Base-by-base conservation (phyloP, 2,797 vertebrate genomes). In the Pipistrellus kuhlii region DNA sequence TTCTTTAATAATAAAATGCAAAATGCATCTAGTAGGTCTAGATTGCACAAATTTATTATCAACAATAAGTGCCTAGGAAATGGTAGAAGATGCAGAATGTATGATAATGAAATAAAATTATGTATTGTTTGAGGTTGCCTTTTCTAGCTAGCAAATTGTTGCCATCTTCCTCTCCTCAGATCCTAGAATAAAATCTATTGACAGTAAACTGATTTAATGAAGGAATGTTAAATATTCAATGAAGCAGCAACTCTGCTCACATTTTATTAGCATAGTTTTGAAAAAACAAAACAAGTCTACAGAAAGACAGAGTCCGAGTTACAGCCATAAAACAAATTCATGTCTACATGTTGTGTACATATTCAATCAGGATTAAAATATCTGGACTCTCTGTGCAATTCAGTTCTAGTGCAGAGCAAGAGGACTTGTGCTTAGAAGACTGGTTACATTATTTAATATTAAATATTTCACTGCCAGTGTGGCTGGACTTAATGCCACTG, bases 111-210 rank as follows among this genome's bases (percentile, higher is more conserved):
- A 62, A 53, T 72, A 1, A 59, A 94, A 84, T 88, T 57, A 80
- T 23, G 75, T 78, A 48, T 83, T 85, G 13, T 91, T 77, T 57
- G 57, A 91, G 8, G 18, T 23, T 82, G 46, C 10, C 27, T 89
- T 93, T 92, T 81, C 17, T 76, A 17, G 53, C 93, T 88, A 85
- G 68, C 38, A 88, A 35, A 66, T 84, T 84, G 25, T 59, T 90
- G 3, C 20, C n/a, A 51, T 85, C 72, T 55, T 46, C 44, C 32
- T 51, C 25, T n/a, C 38, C 21, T 8, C 69, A 23, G 55, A 89
- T 77, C 62, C 46, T 93, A 77, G 69, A 84, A 88, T 55, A 76
- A 94, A 88, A 83, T 90, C 71, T 86, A 41, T 87, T 86, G 93
- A 91, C 46, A 71, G 23, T 66, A 84, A 87, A 73, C 69, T 78